Conservation (phyloP, 1,140 invertebrate genomes). For the Papilio machaon region DNA sequence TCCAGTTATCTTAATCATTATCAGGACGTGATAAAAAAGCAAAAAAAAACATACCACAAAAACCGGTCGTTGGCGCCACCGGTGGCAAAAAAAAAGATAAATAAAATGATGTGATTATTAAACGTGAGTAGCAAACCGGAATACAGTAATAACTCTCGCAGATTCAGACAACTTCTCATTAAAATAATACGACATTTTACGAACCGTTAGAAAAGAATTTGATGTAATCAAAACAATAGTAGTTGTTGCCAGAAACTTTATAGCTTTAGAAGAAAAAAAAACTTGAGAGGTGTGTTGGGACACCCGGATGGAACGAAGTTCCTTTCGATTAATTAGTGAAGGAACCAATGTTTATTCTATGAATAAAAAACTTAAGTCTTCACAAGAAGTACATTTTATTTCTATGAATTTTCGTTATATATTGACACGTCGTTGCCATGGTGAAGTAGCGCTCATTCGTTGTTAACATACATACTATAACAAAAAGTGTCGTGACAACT, state of each 20-base stretch:
- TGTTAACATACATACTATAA: too few relatives aligned
- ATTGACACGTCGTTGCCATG: too few relatives aligned
- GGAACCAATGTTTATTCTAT: too few relatives aligned
- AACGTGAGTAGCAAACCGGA: slow-evolving; percentile 47
- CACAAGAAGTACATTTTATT: too few relatives aligned
- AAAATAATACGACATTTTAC: background rate
- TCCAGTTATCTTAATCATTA: slow-evolving; percentile 21
- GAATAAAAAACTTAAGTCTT: too few relatives aligned
- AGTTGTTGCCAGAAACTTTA: background rate
- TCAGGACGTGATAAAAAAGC: slow-evolving; percentile 9
- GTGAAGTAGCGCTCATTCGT: too few relatives aligned
- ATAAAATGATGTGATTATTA: slow-evolving; percentile 61
- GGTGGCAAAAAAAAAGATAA: slow-evolving; percentile 47
- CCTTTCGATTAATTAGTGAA: too few relatives aligned
- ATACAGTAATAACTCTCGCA: slow-evolving; percentile 32
- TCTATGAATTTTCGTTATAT: too few relatives aligned
- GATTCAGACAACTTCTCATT: background rate
- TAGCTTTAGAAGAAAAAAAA: too few relatives aligned
- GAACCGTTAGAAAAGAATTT: background rate
- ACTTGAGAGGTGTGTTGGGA: too few relatives aligned
- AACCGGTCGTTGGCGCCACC: slow-evolving; percentile 50
- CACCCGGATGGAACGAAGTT: too few relatives aligned
- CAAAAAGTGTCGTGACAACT: too few relatives aligned
- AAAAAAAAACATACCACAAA: slow-evolving; percentile 45
- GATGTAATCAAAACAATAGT: background rate